Base-by-base conservation (phyloP, 2,888 invertebrate species). In the Drosophila nr. perissopoda region DNA sequence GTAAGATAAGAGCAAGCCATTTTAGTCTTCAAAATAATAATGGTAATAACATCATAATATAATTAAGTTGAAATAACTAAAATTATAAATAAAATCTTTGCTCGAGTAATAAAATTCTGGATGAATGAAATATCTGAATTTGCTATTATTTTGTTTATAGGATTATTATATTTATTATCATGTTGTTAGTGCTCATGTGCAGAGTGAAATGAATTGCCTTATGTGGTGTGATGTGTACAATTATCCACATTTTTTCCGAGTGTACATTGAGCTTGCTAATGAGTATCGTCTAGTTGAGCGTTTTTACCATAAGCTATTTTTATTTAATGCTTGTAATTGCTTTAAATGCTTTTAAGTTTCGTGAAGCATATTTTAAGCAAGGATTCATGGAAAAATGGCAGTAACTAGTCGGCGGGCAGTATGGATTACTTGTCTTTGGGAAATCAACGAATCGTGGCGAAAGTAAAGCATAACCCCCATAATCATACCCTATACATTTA, bases 281-380 rank as follows among this genome's bases (percentile, higher is more conserved):
- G 71, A 13, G 67, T 67, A 80, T 61, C 25, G 4, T 0, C 4
- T 5, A 59, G 66, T 65, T 67, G 56, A 29, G 52, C 36, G 4
- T 56, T 38, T 34, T n/a, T 13, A 1, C n/a, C n/a, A 25, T 13
- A 1, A 4, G 11, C n/a, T 8, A 13, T 49, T 52, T 51, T 62
- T 63, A 56, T 75, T 76, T 76, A 62, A 65, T 76, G 70, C 67
- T 75, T 86, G 76, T 82, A 85, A 87, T 89, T 89, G 78, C 84
- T 78, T 74, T 59, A 74, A 81, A 79, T 89, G 82, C 84, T 89
- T 89, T 87, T 78, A 90, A 87, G 85, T 89, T 78, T 78, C 70
- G 69, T 75, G 80, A 82, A 87, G 81, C 84, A 82, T 89, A 83
- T 90, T 90, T 87, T 76, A 74, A 83, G 83, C 76, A 69, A 69